A percentile compares a stretch with the other conserved stretches of the same genome.
These are phyloP conservation scores for Stenodema calcarata DNA, from an alignment of 2,888 invertebrate genomes.

Conservation along the genomic window DNA sequence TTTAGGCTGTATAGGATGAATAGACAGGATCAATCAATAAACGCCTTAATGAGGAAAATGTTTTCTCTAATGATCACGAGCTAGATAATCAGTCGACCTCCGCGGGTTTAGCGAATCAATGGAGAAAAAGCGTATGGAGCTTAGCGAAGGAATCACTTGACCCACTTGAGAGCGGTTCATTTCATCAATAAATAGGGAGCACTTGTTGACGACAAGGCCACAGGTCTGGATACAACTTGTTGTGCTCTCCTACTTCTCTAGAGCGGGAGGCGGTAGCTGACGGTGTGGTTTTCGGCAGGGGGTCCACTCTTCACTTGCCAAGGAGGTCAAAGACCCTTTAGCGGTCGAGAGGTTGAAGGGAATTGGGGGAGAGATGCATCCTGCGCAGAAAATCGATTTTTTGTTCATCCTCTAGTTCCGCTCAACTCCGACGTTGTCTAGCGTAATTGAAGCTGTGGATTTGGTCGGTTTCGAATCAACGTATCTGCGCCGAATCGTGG, in stretches of 20 bases:
- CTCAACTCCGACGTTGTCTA: no score
- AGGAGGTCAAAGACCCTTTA: neutral
- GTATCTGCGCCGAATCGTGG: no score
- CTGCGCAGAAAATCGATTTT: neutral
- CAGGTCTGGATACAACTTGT: slow-evolving; percentile 29
- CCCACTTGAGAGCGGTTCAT: neutral
- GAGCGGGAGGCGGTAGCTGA: neutral
- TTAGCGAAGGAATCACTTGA: neutral
- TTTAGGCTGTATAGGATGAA: no score
- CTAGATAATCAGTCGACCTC: no score
- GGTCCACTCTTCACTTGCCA: neutral
- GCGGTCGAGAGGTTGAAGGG: neutral
- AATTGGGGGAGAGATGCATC: neutral
- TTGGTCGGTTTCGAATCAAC: no score
- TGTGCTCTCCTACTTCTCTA: neutral
- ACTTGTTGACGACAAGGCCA: slow-evolving; percentile 26
- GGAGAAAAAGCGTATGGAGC: no score
- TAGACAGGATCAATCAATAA: no score
- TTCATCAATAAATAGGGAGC: neutral
- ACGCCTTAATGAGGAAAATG: no score
- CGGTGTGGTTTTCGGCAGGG: neutral
- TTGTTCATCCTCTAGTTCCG: neutral
- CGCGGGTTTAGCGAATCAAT: no score
- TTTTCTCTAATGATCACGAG: no score
- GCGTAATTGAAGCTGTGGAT: no score